Percentiles rank a stretch among this genome's conserved stretches.
These are phyloP conservation scores for Ctena decussata DNA, from an alignment of 2,888 invertebrate genomes.

Conservation along the genomic window DNA sequence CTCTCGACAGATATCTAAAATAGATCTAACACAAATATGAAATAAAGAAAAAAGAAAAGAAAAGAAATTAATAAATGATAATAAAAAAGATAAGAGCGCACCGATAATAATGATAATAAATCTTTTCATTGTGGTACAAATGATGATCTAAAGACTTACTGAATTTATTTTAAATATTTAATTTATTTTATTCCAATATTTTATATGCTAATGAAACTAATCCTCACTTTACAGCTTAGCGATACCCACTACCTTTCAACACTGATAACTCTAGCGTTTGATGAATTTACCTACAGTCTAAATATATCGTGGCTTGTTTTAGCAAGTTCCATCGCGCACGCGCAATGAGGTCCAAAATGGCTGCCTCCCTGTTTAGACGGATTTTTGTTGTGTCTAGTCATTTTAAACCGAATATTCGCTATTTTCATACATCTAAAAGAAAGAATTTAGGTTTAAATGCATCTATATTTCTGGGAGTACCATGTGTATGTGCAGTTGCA, in stretches of 20 bases:
- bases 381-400: conserved; percentile 17
- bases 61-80: too few relatives aligned
- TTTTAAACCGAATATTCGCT: conserved; percentile 45
- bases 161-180: not conserved
- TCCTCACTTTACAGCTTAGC: not conserved
- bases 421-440: conserved; percentile 39
- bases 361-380: conserved; percentile 56
- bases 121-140: too few relatives aligned
- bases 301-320: conserved; percentile 10
- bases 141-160: too few relatives aligned
- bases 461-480: conserved; percentile 47
- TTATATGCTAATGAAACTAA: not conserved
- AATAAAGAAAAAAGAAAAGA: too few relatives aligned
- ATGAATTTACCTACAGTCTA: not conserved
- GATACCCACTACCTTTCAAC: not conserved
- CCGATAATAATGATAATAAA: too few relatives aligned
- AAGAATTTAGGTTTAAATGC: conserved; percentile 25
- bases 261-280: not conserved
- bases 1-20: too few relatives aligned
- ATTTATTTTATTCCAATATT: not conserved
- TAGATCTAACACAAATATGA: too few relatives aligned
- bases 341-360: conserved; percentile 55
- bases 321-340: conserved; percentile 49
- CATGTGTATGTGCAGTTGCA: conserved; percentile 46
- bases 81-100: too few relatives aligned